A percentile compares a stretch with the other conserved stretches of the same genome.
These are phyloP conservation scores for Drosophila simulans DNA, from an alignment of 1,140 invertebrate species.

Conservation along the genomic window DNA sequence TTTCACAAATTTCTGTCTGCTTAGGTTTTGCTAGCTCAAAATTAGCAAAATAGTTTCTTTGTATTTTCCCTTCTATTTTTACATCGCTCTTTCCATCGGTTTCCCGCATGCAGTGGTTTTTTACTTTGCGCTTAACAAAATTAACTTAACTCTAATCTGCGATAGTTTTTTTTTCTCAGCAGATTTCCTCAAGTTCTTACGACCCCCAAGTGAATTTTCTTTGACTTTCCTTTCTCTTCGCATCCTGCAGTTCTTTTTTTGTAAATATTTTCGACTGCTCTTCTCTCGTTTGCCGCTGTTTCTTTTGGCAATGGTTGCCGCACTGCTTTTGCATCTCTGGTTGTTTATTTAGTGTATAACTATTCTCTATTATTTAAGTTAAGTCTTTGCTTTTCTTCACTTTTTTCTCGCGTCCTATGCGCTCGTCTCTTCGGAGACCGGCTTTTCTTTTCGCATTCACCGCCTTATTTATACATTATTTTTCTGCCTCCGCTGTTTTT, in stretches of 20 bases:
- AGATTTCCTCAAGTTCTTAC: conserved; percentile 35
- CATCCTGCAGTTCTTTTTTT: conserved; percentile 48
- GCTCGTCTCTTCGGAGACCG: conserved; percentile 36
- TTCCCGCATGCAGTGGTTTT: conserved; percentile 26
- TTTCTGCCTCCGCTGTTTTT: conserved; percentile 27
- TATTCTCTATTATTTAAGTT: conserved; percentile 79
- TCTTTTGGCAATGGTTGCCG: conserved; percentile 28
- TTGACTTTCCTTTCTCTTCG: conserved; percentile 7
- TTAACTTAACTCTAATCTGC: conserved; percentile 49
- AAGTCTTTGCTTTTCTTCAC: conserved; percentile 81
- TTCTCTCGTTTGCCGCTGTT: conserved; percentile 36
- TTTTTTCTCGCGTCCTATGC: conserved; percentile 57
- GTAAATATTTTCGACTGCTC: conserved; percentile 59
- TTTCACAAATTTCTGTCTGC: conserved; percentile 46
- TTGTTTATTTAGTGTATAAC: conserved; percentile 74
- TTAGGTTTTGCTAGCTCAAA: conserved; percentile 42
- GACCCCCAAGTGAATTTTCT: conserved; percentile 15
- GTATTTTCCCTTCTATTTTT: conserved; percentile 43
- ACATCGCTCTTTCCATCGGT: conserved; percentile 27
- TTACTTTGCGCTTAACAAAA: conserved; percentile 35
- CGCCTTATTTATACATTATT: conserved; percentile 57
- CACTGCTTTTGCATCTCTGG: conserved; percentile 27
- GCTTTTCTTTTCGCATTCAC: conserved; percentile 32
- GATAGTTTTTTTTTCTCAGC: conserved; percentile 15
- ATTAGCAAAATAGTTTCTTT: conserved; percentile 50